phyloP scores from a whole-genome alignment of 2,888 invertebrate species.

The Microctonus brassicae region DNA sequence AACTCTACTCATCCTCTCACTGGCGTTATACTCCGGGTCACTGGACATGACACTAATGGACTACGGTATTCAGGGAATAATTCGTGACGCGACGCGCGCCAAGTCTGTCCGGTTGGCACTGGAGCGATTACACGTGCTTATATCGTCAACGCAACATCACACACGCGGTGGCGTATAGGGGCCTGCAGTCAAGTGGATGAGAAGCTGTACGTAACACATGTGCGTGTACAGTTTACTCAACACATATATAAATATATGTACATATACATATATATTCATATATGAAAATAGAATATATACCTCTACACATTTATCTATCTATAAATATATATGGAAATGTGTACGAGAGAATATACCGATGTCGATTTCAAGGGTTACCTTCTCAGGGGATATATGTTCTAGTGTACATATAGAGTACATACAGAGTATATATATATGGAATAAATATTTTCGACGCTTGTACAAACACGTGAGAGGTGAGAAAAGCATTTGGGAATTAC shows the following conservation, averaged over 20 bases:
- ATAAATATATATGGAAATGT: no score
- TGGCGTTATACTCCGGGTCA: slow-evolving; percentile 35
- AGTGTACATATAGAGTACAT: no score
- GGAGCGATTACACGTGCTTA: slow-evolving; percentile 41
- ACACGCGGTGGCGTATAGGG: slow-evolving; percentile 20
- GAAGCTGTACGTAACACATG: not conserved
- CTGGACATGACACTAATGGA: slow-evolving; percentile 50
- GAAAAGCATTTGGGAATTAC: slow-evolving; percentile 6
- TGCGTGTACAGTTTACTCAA: not conserved
- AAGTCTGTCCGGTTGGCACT: slow-evolving; percentile 38
- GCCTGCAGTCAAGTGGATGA: not conserved
- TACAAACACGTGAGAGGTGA: not conserved
- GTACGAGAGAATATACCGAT: not conserved
- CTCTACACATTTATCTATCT: no score
- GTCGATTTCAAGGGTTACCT: not conserved
- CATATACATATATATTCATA: not conserved
- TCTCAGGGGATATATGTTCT: not conserved
- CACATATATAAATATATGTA: not conserved
- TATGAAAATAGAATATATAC: no score
- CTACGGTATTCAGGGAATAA: slow-evolving; percentile 49
- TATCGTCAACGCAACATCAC: slow-evolving; percentile 32
- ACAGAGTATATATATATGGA: not conserved
- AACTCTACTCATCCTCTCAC: not conserved
- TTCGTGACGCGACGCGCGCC: slow-evolving; percentile 45
- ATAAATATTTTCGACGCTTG: slow-evolving; percentile 1